Conservation (phyloP, 2,797 vertebrate genomes). For the Monodelphis domestica region DNA sequence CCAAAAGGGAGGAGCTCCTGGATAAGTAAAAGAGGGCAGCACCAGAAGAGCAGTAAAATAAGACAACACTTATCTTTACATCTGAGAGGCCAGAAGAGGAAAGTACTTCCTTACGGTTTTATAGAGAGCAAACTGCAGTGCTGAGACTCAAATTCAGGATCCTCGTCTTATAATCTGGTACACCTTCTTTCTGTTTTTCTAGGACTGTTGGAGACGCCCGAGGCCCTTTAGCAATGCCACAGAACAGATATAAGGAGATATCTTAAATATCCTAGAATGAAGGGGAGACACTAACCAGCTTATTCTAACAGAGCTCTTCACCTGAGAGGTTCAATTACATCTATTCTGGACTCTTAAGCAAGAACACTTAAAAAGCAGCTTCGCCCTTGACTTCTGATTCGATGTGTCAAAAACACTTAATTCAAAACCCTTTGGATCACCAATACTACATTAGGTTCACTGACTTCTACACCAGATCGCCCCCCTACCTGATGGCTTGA, state of each 20-base stretch:
- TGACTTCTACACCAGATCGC: conserved; percentile 78
- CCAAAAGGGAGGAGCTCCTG: not conserved
- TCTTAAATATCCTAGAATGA: conserved; percentile 72
- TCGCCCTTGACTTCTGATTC: conserved; percentile 86
- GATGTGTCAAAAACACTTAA: conserved; percentile 86
- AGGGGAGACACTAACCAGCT: conserved; percentile 81
- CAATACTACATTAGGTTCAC: conserved; percentile 81
- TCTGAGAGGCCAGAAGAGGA: not conserved
- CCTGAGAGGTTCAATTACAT: conserved; percentile 85
- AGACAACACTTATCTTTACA: not conserved
- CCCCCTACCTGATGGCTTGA: conserved; percentile 68
- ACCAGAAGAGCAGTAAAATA: not conserved
- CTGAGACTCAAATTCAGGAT: not conserved
- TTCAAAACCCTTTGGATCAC: conserved; percentile 83
- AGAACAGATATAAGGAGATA: conserved; percentile 72
- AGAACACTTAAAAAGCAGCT: conserved; percentile 85
- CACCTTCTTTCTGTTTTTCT: not conserved
- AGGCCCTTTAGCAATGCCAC: conserved; percentile 84
- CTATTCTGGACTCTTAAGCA: conserved; percentile 77
- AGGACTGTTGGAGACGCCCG: not conserved
- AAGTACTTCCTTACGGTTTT: not conserved
- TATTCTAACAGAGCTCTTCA: conserved; percentile 83
- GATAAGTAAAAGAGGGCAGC: not conserved
- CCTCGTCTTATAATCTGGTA: not conserved
- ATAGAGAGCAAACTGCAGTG: not conserved